Evolutionary conservation across 2,888 invertebrate species (phyloP).

Genomic region (Lithosia quadra): DNA sequence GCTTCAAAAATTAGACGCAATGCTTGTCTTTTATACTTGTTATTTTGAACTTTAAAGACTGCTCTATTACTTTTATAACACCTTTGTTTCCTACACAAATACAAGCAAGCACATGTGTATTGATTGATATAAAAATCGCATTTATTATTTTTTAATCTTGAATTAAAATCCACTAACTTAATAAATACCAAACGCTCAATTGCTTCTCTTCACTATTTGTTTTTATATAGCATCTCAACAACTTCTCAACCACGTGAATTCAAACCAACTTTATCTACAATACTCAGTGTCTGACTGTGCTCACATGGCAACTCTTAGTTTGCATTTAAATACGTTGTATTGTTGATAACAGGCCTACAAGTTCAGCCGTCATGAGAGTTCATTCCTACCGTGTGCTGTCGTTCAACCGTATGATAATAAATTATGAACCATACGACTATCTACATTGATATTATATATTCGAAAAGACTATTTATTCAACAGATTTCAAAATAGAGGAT

Average conservation of each 20-base stretch:
- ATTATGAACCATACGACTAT: not conserved
- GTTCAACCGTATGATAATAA: constrained; percentile 7
- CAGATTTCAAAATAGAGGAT: not conserved
- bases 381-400: constrained; percentile 9
- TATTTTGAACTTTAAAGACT: too few relatives aligned
- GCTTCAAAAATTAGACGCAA: too few relatives aligned
- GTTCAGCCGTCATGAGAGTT: constrained; percentile 3
- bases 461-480: not conserved
- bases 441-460: not conserved
- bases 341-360: not conserved
- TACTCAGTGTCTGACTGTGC: not conserved
- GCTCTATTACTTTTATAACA: too few relatives aligned
- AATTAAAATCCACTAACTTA: too few relatives aligned
- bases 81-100: too few relatives aligned
- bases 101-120: too few relatives aligned
- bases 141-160: too few relatives aligned
- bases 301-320: constrained; percentile 8
- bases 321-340: constrained; percentile 2
- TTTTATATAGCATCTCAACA: not conserved
- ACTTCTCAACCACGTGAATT: not conserved
- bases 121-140: too few relatives aligned
- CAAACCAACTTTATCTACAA: not conserved
- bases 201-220: too few relatives aligned
- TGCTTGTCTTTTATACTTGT: too few relatives aligned
- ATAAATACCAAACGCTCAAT: too few relatives aligned